Evolutionary conservation across 1,140 invertebrate species (phyloP).

Genomic region (Littorina saxatilis): DNA sequence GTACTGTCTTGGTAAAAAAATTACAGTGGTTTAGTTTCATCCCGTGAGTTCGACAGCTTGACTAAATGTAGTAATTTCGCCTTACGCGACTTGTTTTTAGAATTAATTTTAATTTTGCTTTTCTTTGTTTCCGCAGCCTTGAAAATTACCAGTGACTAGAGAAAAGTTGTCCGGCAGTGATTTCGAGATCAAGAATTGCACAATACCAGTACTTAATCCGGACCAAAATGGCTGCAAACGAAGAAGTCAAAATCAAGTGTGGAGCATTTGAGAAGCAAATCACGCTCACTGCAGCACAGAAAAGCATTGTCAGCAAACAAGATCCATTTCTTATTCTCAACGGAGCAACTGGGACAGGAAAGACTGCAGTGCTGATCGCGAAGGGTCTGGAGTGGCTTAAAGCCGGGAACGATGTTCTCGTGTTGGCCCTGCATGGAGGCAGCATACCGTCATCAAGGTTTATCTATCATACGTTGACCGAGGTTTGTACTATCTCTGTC

Average conservation of each 20-base stretch:
- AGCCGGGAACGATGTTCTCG: neutral
- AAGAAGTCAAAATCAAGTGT: neutral
- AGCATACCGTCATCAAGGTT: neutral
- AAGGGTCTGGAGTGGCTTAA: slow-evolving; percentile 1
- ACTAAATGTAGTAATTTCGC: no score
- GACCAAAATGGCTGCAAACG: neutral
- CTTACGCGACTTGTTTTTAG: no score
- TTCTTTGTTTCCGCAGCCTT: no score
- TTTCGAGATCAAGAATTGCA: no score
- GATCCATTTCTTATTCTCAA: neutral
- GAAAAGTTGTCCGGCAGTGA: no score
- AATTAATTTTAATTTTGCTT: no score
- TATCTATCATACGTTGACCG: neutral
- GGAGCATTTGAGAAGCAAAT: neutral
- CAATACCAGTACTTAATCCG: no score
- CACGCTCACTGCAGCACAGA: neutral
- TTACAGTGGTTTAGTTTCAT: no score
- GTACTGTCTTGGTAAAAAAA: no score
- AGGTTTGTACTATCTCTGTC: no score
- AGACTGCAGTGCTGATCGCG: neutral
- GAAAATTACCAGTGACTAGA: no score
- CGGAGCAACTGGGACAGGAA: neutral
- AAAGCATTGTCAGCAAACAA: neutral
- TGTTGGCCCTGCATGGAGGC: neutral
- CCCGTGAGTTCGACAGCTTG: no score